Percentiles rank a stretch among this genome's conserved stretches.
phyloP scores from a whole-genome alignment of 1,140 invertebrate species.

The Cylas formicarius region DNA sequence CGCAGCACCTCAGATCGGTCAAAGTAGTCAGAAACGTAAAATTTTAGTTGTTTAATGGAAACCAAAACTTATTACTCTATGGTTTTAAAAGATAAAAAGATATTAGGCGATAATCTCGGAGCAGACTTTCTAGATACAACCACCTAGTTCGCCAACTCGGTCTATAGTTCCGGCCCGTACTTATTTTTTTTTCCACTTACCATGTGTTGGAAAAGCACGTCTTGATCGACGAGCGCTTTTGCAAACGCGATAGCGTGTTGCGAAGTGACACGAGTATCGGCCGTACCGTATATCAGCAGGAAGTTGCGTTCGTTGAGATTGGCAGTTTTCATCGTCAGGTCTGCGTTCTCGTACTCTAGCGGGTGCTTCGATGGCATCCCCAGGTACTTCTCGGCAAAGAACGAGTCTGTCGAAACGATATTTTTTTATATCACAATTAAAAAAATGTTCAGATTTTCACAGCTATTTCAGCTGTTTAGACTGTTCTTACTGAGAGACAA shows the following conservation, averaged over 20 bases:
- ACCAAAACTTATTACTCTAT: no score
- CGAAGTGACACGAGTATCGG: conserved; percentile 74
- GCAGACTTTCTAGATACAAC: no score
- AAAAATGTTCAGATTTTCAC: no score
- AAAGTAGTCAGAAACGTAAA: no score
- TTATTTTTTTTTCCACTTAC: conserved; percentile 44
- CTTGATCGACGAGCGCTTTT: conserved; percentile 61
- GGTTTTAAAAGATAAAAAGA: no score
- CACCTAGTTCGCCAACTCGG: no score
- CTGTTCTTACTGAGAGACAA: no score
- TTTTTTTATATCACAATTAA: no score
- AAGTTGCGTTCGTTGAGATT: conserved; percentile 54
- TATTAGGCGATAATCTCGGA: no score
- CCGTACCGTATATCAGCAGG: conserved; percentile 71
- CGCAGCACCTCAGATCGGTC: no score
- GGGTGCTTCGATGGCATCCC: conserved; percentile 58
- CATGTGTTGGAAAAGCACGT: conserved; percentile 71
- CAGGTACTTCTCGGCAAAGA: conserved; percentile 78
- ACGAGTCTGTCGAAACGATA: conserved; percentile 67
- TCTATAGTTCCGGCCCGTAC: no score
- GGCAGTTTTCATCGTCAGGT: conserved; percentile 62
- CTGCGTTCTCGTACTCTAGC: conserved; percentile 63
- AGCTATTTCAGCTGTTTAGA: neutral
- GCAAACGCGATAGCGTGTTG: conserved; percentile 79
- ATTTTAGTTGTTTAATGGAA: no score